A percentile compares a stretch with the other conserved stretches of the same genome.
Evolutionary conservation across 1,140 invertebrate genomes (phyloP).

Genomic region (Atopsyche davidsoni): DNA sequence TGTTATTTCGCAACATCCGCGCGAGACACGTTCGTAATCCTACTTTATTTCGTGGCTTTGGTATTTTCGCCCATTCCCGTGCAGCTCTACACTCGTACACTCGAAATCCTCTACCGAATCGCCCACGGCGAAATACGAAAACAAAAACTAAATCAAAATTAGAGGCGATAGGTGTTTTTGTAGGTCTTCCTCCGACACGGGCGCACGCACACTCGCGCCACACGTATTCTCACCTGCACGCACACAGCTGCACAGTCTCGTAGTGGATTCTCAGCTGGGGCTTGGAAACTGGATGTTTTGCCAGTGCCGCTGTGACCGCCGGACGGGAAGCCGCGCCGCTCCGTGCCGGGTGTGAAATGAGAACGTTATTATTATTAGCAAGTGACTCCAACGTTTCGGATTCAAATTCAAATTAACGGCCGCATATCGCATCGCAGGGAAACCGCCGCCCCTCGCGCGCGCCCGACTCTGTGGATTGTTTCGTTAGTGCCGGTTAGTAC

Average conservation of each 20-base stretch:
- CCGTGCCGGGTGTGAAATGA: constrained; percentile 11
- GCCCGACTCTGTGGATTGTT: constrained; percentile 7
- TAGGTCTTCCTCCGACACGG: too few relatives aligned
- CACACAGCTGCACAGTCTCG: constrained; percentile 3
- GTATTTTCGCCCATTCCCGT: too few relatives aligned
- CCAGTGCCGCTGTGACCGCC: constrained; percentile 7
- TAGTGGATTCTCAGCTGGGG: constrained; percentile 12
- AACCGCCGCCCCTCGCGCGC: constrained; percentile 4
- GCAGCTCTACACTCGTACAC: too few relatives aligned
- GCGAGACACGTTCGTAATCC: too few relatives aligned
- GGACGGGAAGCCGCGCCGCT: not conserved
- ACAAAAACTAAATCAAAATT: too few relatives aligned
- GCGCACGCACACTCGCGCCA: not conserved
- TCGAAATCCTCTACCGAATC: too few relatives aligned
- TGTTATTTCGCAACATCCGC: too few relatives aligned
- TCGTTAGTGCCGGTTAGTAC: not conserved
- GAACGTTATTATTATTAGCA: constrained; percentile 8
- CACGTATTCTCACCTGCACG: constrained; percentile 4
- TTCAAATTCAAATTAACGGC: constrained; percentile 14
- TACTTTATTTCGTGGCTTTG: too few relatives aligned
- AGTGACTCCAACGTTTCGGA: constrained; percentile 5
- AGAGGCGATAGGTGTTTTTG: too few relatives aligned
- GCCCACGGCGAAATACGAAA: too few relatives aligned
- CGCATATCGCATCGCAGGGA: constrained; percentile 7
- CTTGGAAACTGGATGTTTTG: not conserved